Conservation (phyloP, 2,888 invertebrate genomes). For the Hyles lineata region DNA sequence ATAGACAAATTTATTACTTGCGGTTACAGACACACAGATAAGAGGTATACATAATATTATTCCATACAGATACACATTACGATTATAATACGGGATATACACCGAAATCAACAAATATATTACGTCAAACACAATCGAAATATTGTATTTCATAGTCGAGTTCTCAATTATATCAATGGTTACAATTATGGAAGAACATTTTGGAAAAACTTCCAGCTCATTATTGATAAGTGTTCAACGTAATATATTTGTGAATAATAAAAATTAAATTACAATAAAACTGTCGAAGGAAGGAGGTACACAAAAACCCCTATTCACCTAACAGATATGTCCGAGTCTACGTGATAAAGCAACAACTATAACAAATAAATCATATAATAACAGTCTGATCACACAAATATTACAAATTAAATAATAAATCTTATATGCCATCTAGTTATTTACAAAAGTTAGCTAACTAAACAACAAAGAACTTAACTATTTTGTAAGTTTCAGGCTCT, state of each 20-base stretch:
- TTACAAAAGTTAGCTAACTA: constrained; percentile 84
- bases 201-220: background rate
- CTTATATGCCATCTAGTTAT: constrained; percentile 80
- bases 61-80: constrained; percentile 35
- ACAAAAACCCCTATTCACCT: constrained; percentile 60
- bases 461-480: constrained; percentile 83
- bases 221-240: constrained; percentile 36
- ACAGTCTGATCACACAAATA: constrained; percentile 84
- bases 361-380: constrained; percentile 84
- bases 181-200: background rate
- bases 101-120: constrained; percentile 45
- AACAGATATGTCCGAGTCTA: constrained; percentile 79
- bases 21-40: constrained; percentile 78
- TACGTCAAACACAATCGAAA: constrained; percentile 38
- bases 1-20: constrained; percentile 63
- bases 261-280: constrained; percentile 53
- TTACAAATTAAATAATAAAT: constrained; percentile 82
- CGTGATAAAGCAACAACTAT: constrained; percentile 79
- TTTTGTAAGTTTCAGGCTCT: constrained; percentile 63
- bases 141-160: background rate
- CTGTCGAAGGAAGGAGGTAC: constrained; percentile 58
- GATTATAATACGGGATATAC: constrained; percentile 58
- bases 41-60: constrained; percentile 58
- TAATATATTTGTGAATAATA: constrained; percentile 24
- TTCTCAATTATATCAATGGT: background rate